Evolutionary conservation across 2,888 invertebrate species (phyloP).

Genomic region (Rhopalosiphum nymphaeae): DNA sequence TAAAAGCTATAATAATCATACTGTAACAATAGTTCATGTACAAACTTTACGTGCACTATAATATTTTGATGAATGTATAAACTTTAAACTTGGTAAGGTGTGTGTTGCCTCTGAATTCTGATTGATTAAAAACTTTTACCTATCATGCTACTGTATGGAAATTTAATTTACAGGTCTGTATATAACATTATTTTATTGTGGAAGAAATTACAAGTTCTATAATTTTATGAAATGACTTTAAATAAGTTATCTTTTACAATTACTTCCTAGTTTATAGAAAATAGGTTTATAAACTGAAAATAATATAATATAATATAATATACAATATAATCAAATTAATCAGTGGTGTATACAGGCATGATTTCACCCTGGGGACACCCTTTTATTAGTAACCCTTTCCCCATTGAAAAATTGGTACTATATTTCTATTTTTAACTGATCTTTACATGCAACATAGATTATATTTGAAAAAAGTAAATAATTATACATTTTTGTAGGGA

Average conservation of each 20-base stretch:
- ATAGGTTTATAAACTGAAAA: background rate
- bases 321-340: background rate
- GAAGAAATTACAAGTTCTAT: background rate
- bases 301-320: background rate
- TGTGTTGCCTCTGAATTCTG: background rate
- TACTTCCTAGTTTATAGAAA: background rate
- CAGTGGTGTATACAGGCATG: no score
- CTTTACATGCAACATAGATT: background rate
- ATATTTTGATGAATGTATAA: slow-evolving; percentile 9
- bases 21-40: background rate
- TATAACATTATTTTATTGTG: background rate
- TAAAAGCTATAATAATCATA: background rate
- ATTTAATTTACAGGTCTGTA: background rate
- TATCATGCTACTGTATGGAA: background rate
- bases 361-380: no score
- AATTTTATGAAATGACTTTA: background rate
- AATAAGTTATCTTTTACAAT: background rate
- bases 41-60: background rate
- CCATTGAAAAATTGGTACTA: background rate
- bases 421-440: background rate
- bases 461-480: background rate
- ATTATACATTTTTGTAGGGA: background rate
- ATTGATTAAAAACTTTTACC: slow-evolving; percentile 25
- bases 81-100: background rate
- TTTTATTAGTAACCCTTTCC: background rate